phyloP scores from a whole-genome alignment of 2,888 invertebrate genomes.

The Drosophila melanocephala region DNA sequence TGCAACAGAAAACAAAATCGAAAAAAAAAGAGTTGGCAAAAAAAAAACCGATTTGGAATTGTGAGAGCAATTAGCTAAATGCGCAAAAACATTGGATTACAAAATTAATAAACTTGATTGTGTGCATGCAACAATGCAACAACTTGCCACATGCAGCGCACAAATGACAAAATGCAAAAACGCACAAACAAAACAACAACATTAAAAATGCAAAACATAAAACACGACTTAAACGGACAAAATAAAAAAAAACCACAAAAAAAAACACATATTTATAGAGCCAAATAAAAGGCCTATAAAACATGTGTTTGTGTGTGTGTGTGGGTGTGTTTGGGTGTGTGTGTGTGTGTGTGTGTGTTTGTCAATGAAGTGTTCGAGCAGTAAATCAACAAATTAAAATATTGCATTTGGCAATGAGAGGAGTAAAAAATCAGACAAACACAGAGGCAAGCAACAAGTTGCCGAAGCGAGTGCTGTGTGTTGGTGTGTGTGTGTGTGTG shows the following conservation, averaged over 20 bases:
- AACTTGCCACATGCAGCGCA: constrained; percentile 56
- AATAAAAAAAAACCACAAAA: constrained; percentile 28
- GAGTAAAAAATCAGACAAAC: constrained; percentile 21
- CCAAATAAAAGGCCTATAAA: constrained; percentile 49
- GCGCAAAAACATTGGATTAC: constrained; percentile 67
- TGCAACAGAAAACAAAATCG: constrained; percentile 14
- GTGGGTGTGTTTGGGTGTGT: constrained; percentile 23
- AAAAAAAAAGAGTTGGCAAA: constrained; percentile 15
- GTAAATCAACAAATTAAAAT: constrained; percentile 75
- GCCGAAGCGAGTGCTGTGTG: constrained; percentile 13
- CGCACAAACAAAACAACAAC: constrained; percentile 25
- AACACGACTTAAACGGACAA: constrained; percentile 25
- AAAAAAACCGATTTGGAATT: constrained; percentile 60
- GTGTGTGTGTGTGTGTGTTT: constrained; percentile 28
- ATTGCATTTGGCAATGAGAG: constrained; percentile 46
- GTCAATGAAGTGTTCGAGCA: constrained; percentile 54
- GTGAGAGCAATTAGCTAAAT: constrained; percentile 69
- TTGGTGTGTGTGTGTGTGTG: constrained; percentile 4
- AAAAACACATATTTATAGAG: constrained; percentile 42
- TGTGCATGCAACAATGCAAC: constrained; percentile 24
- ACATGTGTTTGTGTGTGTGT: constrained; percentile 16
- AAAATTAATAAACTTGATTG: constrained; percentile 72
- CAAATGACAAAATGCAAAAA: constrained; percentile 67
- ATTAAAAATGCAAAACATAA: constrained; percentile 73
- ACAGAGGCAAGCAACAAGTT: constrained; percentile 53